Conservation (phyloP, 2,888 invertebrate species). For the Caenorhabditis virilis region DNA sequence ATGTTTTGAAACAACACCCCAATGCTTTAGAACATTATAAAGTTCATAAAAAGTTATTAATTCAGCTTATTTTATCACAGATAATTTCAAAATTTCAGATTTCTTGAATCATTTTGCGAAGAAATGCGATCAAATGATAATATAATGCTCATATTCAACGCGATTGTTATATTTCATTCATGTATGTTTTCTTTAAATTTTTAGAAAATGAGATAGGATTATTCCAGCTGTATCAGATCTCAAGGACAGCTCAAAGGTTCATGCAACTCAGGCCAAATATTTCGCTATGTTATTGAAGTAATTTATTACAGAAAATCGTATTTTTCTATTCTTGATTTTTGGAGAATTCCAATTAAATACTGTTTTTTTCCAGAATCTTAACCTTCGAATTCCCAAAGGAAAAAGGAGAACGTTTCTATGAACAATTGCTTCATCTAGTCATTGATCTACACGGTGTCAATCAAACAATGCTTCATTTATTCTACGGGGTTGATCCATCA, state of each 20-base stretch:
- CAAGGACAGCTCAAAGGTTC: constrained; percentile 10
- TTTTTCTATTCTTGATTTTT: neutral
- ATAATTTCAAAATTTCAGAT: no score
- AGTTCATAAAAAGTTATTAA: constrained; percentile 78
- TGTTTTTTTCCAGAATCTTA: constrained; percentile 42
- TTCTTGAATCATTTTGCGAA: constrained; percentile 56
- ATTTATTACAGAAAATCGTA: neutral
- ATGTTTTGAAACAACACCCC: constrained; percentile 83
- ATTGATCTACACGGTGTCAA: constrained; percentile 53
- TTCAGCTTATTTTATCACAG: neutral
- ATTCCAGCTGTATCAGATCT: constrained; percentile 17
- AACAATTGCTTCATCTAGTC: constrained; percentile 45
- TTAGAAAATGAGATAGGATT: neutral
- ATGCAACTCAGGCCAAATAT: constrained; percentile 20
- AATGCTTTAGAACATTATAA: constrained; percentile 81
- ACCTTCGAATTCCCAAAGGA: constrained; percentile 43
- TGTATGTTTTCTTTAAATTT: constrained; percentile 4
- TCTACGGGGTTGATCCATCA: constrained; percentile 52
- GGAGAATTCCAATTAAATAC: neutral
- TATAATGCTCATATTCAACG: constrained; percentile 86
- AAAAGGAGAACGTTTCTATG: constrained; percentile 44
- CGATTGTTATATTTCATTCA: constrained; percentile 87
- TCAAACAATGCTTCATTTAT: constrained; percentile 51
- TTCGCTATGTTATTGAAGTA: constrained; percentile 27
- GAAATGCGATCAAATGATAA: constrained; percentile 84